phyloP scores from a whole-genome alignment of 1,140 invertebrate species.

The Eciton burchellii region DNA sequence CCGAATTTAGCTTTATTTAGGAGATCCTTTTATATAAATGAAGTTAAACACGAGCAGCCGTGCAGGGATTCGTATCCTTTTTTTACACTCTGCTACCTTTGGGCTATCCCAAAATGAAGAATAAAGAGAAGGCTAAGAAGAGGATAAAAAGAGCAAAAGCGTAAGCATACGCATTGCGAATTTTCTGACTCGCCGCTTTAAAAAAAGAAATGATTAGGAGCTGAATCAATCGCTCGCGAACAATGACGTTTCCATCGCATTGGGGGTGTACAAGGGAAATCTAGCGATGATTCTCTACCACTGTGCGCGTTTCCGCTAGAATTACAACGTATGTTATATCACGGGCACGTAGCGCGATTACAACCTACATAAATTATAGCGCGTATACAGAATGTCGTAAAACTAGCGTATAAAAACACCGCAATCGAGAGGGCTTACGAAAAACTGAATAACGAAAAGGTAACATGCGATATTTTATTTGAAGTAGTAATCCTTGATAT shows the following conservation, averaged over 20 bases:
- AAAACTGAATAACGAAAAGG: neutral
- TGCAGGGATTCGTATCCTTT: constrained; percentile 78
- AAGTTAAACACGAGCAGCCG: constrained; percentile 57
- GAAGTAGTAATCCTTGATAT: neutral
- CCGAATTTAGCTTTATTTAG: constrained; percentile 82
- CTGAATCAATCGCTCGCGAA: constrained; percentile 44
- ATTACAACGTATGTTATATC: constrained; percentile 59
- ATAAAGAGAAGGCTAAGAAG: neutral
- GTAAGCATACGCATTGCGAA: constrained; percentile 36
- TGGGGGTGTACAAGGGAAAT: constrained; percentile 74
- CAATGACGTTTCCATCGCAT: constrained; percentile 81
- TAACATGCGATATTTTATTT: neutral
- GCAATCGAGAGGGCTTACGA: neutral
- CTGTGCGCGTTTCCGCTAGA: constrained; percentile 72
- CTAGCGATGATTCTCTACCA: constrained; percentile 67
- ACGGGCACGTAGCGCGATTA: constrained; percentile 45
- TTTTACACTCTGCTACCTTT: constrained; percentile 77
- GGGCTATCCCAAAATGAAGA: constrained; percentile 20
- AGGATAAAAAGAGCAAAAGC: constrained; percentile 34
- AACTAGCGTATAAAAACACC: constrained; percentile 18
- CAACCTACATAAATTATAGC: constrained; percentile 29
- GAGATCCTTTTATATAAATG: constrained; percentile 74
- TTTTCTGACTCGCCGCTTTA: constrained; percentile 80
- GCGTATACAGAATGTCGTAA: constrained; percentile 21
- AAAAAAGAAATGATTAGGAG: constrained; percentile 29